Evolutionary conservation across 2,113 vertebrate species (phyloP).

Genomic region (Campylorhamphus procurvoides): DNA sequence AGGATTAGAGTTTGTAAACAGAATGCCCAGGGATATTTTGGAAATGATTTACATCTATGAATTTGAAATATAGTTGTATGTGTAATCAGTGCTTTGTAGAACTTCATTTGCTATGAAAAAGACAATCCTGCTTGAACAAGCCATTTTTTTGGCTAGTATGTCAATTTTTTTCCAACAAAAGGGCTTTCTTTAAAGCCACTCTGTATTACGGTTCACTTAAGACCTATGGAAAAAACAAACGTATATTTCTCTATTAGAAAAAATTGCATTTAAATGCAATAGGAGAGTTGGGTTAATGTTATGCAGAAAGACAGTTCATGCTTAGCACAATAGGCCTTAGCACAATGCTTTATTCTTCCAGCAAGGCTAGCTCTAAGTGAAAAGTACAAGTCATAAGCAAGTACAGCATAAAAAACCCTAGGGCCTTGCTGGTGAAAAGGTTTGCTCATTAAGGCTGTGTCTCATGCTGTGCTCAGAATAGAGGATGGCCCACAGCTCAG

Average conservation of each 20-base stretch:
- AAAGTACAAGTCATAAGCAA: slow-evolving; percentile 66
- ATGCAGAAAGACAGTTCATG: slow-evolving; percentile 69
- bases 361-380: slow-evolving; percentile 58
- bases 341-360: slow-evolving; percentile 70
- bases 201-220: not conserved
- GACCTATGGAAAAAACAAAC: not conserved
- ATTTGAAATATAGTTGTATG: not conserved
- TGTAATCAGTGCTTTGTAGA: not conserved
- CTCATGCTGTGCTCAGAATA: slow-evolving; percentile 68
- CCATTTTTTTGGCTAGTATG: not conserved
- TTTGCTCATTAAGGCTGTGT: slow-evolving; percentile 53
- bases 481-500: slow-evolving; percentile 45
- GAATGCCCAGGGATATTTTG: not conserved
- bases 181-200: not conserved
- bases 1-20: not conserved
- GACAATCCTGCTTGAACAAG: not conserved
- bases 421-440: slow-evolving; percentile 46
- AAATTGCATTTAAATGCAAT: slow-evolving; percentile 56
- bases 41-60: not conserved
- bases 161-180: not conserved
- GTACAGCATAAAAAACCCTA: slow-evolving; percentile 63
- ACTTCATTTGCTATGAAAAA: not conserved
- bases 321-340: slow-evolving; percentile 64
- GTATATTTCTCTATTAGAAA: slow-evolving; percentile 12
- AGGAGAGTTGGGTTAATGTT: slow-evolving; percentile 57